Evolutionary conservation across 2,888 invertebrate genomes (phyloP), one percentile per base, ranked within the genome.

Genomic region (Dioctria rufipes): DNA sequence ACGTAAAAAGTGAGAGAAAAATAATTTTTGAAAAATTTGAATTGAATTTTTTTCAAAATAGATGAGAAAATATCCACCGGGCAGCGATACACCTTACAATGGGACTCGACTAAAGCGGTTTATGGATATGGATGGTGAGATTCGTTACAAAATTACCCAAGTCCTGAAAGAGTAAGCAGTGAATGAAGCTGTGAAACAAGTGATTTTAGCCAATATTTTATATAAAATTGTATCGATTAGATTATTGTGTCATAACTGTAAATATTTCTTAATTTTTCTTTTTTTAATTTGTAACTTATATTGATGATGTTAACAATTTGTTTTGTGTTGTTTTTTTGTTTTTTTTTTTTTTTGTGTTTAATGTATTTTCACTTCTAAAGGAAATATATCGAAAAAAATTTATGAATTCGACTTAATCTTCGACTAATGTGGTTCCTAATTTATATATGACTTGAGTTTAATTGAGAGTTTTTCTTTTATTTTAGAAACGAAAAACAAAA

Each of bases 1-100:
- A 25, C 3, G 42, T 8, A 8, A 37, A 37, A 63, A 63, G 6
- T 63, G 3, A n/a, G 42, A 5, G 2, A 37, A 37, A 63, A 63
- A n/a, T 42, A 66, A 40, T n/a, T 43, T n/a, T 11, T n/a, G 8
- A 40, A 39, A 77, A 39, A 61, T 80, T 75, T 71, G 83, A 25
- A 25, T 81, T 79, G 79, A 82, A 82, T 81, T 83, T 46, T 83
- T 84, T 90, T 46, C 46, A 5, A 9, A 25, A 84, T 89, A 93
- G 93, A 93, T 93, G 92, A 90, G 93, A 84, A 90, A 92, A 85
- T 91, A 92, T 88, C 93, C 93, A 42, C 93, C 93, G 13, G 93
- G 93, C 85, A 92, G 92, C 84, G 92, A 92, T 77, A 88, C 89
- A 61, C 90, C 91, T 3, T 92, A 89, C 84, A 90, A 92, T 83